Evolutionary conservation across 2,113 vertebrate species (phyloP), one percentile per base, ranked within the genome.

Genomic region (Gambusia holbrooki): DNA sequence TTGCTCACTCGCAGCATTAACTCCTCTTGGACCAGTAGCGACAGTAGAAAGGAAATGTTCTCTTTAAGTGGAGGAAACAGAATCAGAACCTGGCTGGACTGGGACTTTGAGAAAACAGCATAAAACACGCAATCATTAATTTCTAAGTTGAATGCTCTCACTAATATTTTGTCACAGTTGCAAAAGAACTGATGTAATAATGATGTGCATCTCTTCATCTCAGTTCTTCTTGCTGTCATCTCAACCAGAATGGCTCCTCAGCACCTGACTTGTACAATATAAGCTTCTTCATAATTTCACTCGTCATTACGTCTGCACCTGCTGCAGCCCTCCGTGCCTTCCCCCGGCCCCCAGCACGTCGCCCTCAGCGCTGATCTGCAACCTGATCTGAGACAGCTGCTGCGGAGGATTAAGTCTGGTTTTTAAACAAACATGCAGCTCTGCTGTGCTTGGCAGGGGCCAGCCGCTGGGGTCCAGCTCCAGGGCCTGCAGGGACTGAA

Each of bases 321-420:
- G 90, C 88, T 87, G 88, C 84, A 87, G 73, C 73, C 71, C 72
- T 71, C 71, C 45, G 70, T 58, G 79, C 58, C 54, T 62, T 69
- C 73, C 74, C 76, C 73, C 48, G 6, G 69, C 69, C 74, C 64
- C 74, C 62, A 69, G 65, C 82, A 35, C 65, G 6, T 27, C 80
- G 76, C 70, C 81, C 77, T 51, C 45, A 29, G 73, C 75, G 17
- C 85, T 61, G 82, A 86, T 74, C 86, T 82, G 80, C 65, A 81
- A 88, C 87, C 89, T 90, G 90, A 94, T 94, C 90, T 90, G 75
- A 83, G 82, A 83, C 94, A 95, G 92, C 94, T 94, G 94, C 93
- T 93, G 82, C 51, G 14, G 68, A 81, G 92, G 92, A 94, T 95
- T 94, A 94, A 90, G 88, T 86, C 86, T 90, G 72, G 71, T 83